Percentiles rank a stretch among this genome's conserved stretches.
Conservation (phyloP, 2,888 invertebrate genomes). For the Amphipyra berbera region DNA sequence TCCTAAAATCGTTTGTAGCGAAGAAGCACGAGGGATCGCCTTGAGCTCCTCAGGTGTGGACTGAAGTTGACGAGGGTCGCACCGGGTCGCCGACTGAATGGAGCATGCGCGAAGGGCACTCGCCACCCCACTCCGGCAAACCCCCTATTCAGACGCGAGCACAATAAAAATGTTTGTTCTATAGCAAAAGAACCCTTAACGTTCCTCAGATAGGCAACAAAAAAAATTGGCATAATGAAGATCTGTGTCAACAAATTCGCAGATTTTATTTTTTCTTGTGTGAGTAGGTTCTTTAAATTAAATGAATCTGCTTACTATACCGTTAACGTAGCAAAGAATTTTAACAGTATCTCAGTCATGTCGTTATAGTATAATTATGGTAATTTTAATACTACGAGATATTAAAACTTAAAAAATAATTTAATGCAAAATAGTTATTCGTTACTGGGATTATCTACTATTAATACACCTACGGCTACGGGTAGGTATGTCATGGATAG, state of each 20-base stretch:
- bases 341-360: no score
- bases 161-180: slow-evolving; percentile 70
- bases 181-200: slow-evolving; percentile 67
- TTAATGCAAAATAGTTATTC: no score
- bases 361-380: no score
- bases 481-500: no score
- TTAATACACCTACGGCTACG: no score
- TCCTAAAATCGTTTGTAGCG: slow-evolving; percentile 71
- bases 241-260: background rate
- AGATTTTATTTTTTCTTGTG: background rate
- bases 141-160: slow-evolving; percentile 69
- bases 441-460: no score
- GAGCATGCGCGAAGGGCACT: slow-evolving; percentile 83
- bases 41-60: slow-evolving; percentile 78
- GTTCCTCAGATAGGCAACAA: slow-evolving; percentile 31
- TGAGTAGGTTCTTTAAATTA: no score
- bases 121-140: slow-evolving; percentile 76
- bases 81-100: slow-evolving; percentile 73
- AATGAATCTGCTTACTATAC: no score
- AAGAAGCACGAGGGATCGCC: slow-evolving; percentile 65
- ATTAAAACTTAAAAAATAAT: no score
- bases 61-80: slow-evolving; percentile 81
- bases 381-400: no score
- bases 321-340: no score
- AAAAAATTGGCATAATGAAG: slow-evolving; percentile 6